Percentiles rank a stretch among this genome's conserved stretches.
These are phyloP conservation scores for Lipophrys pholis DNA, from an alignment of 2,113 vertebrate species.

Conservation along the genomic window DNA sequence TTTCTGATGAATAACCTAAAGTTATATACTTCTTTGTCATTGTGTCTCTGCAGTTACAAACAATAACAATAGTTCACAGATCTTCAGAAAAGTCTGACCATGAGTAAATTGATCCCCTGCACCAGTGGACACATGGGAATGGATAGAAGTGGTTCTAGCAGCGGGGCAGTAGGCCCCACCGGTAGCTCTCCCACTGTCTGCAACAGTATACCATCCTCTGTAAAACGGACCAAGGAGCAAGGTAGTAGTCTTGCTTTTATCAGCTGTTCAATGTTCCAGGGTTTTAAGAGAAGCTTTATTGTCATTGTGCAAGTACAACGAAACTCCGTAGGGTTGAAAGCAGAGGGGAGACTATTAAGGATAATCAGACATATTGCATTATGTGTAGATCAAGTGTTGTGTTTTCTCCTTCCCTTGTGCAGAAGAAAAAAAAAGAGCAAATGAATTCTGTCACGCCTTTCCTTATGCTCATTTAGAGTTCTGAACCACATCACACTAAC, in stretches of 20 bases:
- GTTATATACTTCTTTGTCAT: not conserved
- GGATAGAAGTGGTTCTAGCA: slow-evolving; percentile 89
- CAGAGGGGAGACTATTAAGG: not conserved
- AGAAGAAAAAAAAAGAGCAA: slow-evolving; percentile 18
- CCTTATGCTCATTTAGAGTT: not conserved
- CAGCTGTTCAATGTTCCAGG: not conserved
- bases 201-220: slow-evolving; percentile 82
- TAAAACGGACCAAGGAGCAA: slow-evolving; percentile 91
- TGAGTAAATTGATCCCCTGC: slow-evolving; percentile 87
- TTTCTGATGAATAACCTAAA: not conserved
- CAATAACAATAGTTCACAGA: slow-evolving; percentile 99
- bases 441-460: not conserved
- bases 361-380: not conserved
- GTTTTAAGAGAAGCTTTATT: too few relatives aligned
- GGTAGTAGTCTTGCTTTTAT: slow-evolving; percentile 72
- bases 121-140: slow-evolving; percentile 87
- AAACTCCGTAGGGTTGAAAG: too few relatives aligned
- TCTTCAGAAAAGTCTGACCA: slow-evolving; percentile 91
- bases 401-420: not conserved
- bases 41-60: slow-evolving; percentile 88
- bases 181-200: slow-evolving; percentile 89
- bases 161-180: slow-evolving; percentile 87
- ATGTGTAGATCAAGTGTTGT: not conserved
- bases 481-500: not conserved
- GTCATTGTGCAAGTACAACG: too few relatives aligned